Percentiles rank a stretch among this genome's conserved stretches.
Conservation (phyloP, 2,888 invertebrate genomes). For the Cheilosia vernalis region DNA sequence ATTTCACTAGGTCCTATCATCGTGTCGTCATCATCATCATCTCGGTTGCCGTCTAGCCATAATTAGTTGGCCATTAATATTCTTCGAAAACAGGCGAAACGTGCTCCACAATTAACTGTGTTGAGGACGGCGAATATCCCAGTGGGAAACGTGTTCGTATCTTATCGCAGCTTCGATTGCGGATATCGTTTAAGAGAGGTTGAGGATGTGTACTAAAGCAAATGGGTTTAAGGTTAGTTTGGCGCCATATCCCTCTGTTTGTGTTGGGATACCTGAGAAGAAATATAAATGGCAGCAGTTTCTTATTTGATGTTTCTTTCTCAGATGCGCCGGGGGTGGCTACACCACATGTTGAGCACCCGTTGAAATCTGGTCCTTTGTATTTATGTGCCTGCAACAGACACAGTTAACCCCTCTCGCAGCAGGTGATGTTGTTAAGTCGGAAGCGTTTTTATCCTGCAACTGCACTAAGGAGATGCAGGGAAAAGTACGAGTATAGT, state of each 20-base stretch:
- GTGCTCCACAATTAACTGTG: constrained; percentile 35
- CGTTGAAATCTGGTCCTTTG: not conserved
- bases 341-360: not conserved
- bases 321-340: not conserved
- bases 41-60: constrained; percentile 46
- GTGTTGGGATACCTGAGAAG: not conserved
- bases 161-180: constrained; percentile 11
- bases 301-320: not conserved
- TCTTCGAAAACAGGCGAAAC: constrained; percentile 57
- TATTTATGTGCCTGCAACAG: not conserved
- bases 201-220: not conserved
- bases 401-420: not conserved
- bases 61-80: constrained; percentile 70
- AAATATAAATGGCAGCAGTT: not conserved
- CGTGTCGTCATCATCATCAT: constrained; percentile 38
- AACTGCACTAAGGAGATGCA: no score
- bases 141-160: constrained; percentile 15
- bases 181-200: constrained; percentile 1
- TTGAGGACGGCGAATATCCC: constrained; percentile 34
- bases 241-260: not conserved
- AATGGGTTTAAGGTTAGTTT: not conserved
- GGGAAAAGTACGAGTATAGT: no score
- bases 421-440: not conserved
- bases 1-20: constrained; percentile 13
- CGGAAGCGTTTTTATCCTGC: not conserved